phyloP scores from a whole-genome alignment of 2,113 vertebrate genomes.

The Pollachius pollachius region DNA sequence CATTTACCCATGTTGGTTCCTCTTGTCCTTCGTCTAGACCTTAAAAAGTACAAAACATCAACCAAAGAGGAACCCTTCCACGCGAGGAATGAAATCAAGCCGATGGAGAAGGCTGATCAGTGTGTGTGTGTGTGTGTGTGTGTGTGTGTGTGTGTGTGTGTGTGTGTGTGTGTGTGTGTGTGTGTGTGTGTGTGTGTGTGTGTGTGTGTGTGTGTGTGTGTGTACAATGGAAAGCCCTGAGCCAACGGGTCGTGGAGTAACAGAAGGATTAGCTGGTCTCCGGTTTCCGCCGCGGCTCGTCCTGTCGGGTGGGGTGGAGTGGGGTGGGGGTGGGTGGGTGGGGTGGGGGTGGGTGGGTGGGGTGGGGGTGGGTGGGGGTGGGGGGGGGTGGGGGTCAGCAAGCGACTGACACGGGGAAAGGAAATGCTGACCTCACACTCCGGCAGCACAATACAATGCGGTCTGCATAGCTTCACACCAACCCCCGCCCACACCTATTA shows the following conservation, averaged over 20 bases:
- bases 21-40: too few relatives aligned
- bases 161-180: too few relatives aligned
- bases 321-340: constrained; percentile 21
- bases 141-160: too few relatives aligned
- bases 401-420: constrained; percentile 50
- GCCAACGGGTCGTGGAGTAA: constrained; percentile 69
- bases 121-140: too few relatives aligned
- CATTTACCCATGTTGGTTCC: too few relatives aligned
- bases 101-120: too few relatives aligned
- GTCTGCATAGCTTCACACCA: constrained; percentile 53
- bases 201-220: not conserved
- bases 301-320: constrained; percentile 55
- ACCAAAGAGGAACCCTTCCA: too few relatives aligned
- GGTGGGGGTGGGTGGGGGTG: too few relatives aligned
- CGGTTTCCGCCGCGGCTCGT: constrained; percentile 72
- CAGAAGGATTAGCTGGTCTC: constrained; percentile 74
- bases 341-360: constrained; percentile 29
- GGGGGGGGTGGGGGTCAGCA: constrained; percentile 20
- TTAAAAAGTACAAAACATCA: too few relatives aligned
- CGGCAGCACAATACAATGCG: constrained; percentile 69
- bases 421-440: constrained; percentile 77
- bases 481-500: constrained; percentile 15
- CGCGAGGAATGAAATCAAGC: too few relatives aligned
- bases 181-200: too few relatives aligned
- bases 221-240: constrained; percentile 76